Conservation (phyloP, 1,140 invertebrate genomes). For the Camponotus floridanus region DNA sequence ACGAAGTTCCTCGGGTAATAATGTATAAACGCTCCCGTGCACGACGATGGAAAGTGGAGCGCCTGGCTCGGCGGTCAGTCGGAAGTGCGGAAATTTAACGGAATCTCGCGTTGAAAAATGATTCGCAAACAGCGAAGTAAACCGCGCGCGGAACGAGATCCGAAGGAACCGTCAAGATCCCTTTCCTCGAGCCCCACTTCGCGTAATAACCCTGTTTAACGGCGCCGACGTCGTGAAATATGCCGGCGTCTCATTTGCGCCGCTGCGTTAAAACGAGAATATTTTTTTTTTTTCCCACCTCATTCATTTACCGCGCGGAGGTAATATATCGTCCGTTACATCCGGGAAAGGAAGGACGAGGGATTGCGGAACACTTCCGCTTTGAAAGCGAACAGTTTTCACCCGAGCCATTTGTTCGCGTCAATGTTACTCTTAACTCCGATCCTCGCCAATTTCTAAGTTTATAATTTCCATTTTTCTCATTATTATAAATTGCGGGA, state of each 20-base stretch:
- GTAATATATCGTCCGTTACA: slow-evolving; percentile 36
- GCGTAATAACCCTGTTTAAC: slow-evolving; percentile 61
- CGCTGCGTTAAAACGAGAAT: slow-evolving; percentile 49
- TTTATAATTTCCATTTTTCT: not conserved
- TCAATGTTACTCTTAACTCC: slow-evolving; percentile 22
- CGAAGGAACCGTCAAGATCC: slow-evolving; percentile 35
- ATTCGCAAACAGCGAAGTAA: slow-evolving; percentile 54
- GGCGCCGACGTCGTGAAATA: slow-evolving; percentile 50
- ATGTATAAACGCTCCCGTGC: slow-evolving; percentile 34
- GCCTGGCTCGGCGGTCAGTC: slow-evolving; percentile 23
- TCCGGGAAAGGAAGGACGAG: slow-evolving; percentile 18
- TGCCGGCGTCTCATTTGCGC: slow-evolving; percentile 55
- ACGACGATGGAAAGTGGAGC: slow-evolving; percentile 21
- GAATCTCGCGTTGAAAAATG: slow-evolving; percentile 45
- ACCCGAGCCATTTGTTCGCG: slow-evolving; percentile 23
- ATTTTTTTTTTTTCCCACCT: slow-evolving; percentile 20
- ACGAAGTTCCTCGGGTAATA: slow-evolving; percentile 49
- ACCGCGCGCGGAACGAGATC: slow-evolving; percentile 6
- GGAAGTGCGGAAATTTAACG: slow-evolving; percentile 49
- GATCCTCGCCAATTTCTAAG: not conserved
- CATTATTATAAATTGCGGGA: too few species aligned
- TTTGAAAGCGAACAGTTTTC: slow-evolving; percentile 43
- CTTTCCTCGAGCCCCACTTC: slow-evolving; percentile 33
- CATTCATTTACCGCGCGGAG: slow-evolving; percentile 41
- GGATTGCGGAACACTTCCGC: slow-evolving; percentile 36